Evolutionary conservation across 2,888 invertebrate genomes (phyloP).

Genomic region (Heteromyza rotundicornis): DNA sequence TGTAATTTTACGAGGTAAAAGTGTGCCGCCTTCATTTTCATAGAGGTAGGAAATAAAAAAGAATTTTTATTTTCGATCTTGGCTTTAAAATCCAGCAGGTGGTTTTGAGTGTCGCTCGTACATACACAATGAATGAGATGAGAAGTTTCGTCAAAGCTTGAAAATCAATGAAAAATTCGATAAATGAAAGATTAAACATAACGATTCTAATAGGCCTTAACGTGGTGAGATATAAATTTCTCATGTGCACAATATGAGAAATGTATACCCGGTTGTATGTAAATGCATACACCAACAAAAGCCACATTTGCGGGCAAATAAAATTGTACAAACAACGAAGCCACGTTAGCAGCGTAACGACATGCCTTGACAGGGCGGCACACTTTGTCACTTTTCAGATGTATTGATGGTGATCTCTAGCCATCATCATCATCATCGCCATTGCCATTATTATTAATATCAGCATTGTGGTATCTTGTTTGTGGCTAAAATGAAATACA

Average conservation of each 20-base stretch:
- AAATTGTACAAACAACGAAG: background rate
- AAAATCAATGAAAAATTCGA: too few species aligned
- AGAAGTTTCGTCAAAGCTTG: too few species aligned
- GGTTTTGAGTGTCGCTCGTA: conserved; percentile 10
- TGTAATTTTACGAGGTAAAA: conserved; percentile 11
- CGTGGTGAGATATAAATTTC: too few species aligned
- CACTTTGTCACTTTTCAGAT: conserved; percentile 1
- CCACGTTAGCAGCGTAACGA: background rate
- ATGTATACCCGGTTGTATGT: too few species aligned
- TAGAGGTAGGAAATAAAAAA: background rate
- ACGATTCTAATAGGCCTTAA: too few species aligned
- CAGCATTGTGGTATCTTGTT: conserved; percentile 1
- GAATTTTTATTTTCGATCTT: background rate
- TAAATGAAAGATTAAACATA: too few species aligned
- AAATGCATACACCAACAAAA: too few species aligned
- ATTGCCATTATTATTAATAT: background rate
- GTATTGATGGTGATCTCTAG: background rate
- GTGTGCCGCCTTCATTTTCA: background rate
- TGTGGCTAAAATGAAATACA: conserved; percentile 15
- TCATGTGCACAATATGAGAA: too few species aligned
- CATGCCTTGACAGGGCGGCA: background rate
- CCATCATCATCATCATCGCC: background rate
- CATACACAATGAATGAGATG: too few species aligned
- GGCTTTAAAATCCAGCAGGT: conserved; percentile 23
- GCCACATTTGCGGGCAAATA: too few species aligned